phyloP scores from a whole-genome alignment of 1,140 invertebrate species.

The Orchestia grillus region DNA sequence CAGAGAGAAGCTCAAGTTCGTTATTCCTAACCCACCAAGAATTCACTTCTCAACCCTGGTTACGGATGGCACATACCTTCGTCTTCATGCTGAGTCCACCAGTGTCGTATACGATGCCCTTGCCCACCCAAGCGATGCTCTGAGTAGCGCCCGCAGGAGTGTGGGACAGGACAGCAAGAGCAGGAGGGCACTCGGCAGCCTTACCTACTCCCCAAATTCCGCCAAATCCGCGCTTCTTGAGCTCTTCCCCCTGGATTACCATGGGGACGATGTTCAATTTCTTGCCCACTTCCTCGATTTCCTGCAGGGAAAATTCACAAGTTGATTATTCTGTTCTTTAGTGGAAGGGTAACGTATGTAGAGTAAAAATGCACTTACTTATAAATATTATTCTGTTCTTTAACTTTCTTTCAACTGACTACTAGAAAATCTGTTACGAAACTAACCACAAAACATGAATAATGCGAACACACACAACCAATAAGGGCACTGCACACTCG shows the following conservation, averaged over 20 bases:
- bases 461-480: not conserved
- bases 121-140: constrained; percentile 90
- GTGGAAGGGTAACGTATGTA: not conserved
- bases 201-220: constrained; percentile 91
- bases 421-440: not conserved
- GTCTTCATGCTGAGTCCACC: constrained; percentile 91
- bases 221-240: constrained; percentile 82
- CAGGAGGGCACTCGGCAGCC: constrained; percentile 82
- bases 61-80: too few species aligned
- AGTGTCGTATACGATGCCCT: constrained; percentile 94
- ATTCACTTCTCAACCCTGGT: too few species aligned
- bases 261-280: constrained; percentile 78
- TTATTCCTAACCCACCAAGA: too few species aligned
- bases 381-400: too few species aligned
- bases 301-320: constrained; percentile 74
- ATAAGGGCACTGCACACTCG: not conserved
- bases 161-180: constrained; percentile 84
- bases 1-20: too few species aligned
- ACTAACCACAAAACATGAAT: not conserved
- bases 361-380: not conserved
- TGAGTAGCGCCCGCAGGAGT: constrained; percentile 77
- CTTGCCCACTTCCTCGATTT: constrained; percentile 78
- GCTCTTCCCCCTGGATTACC: constrained; percentile 83
- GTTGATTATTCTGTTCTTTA: too few species aligned
- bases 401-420: not conserved